Percentiles rank a stretch among this genome's conserved stretches.
Conservation (phyloP, 2,797 vertebrate genomes). For the Trematomus bernacchii region DNA sequence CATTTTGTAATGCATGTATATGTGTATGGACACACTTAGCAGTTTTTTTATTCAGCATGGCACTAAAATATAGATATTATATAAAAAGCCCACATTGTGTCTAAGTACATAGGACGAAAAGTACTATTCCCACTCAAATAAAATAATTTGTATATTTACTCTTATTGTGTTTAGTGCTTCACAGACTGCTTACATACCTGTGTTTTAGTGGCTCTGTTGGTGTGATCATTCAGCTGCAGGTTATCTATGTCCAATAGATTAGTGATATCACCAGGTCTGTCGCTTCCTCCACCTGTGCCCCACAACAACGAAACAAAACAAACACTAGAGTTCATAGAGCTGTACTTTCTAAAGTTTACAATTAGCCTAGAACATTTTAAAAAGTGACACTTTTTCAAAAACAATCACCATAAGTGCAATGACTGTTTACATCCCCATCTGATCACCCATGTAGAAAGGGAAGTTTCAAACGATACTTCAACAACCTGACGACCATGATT, state of each 20-base stretch:
- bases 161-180: no score
- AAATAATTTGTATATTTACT: neutral
- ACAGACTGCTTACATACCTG: constrained; percentile 68
- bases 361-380: neutral
- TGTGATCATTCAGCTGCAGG: constrained; percentile 72
- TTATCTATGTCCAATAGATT: constrained; percentile 81
- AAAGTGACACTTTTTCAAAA: neutral
- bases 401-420: no score
- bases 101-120: neutral
- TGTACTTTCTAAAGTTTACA: constrained; percentile 15
- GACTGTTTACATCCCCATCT: neutral
- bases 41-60: neutral
- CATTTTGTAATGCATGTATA: neutral
- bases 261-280: constrained; percentile 73
- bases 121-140: neutral
- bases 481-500: neutral
- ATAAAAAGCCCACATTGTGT: no score
- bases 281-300: constrained; percentile 61
- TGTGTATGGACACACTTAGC: neutral
- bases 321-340: neutral
- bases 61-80: no score
- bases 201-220: constrained; percentile 78
- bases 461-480: no score
- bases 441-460: neutral
- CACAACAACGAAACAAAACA: neutral